Evolutionary conservation across 1,140 invertebrate genomes (phyloP), one percentile per base, ranked within the genome.

Genomic region (Drosophila ambigua): DNA sequence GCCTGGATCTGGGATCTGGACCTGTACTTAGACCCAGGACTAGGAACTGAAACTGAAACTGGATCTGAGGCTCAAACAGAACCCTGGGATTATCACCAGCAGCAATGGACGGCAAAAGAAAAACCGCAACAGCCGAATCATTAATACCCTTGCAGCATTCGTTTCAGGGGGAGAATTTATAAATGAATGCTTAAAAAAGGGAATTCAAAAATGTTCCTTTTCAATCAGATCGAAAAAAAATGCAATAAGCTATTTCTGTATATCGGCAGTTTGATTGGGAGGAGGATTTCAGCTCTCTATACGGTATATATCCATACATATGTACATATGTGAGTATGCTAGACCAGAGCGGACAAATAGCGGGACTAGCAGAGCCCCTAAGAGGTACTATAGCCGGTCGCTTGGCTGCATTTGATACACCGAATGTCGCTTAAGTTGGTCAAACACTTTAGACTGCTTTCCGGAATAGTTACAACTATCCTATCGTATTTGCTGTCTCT

Each of bases 71-170:
- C 46, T 9, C 23, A 43, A 23, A 24, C 41, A 28, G 52, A 45
- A 31, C 45, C 46, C 71, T 41, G 60, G 72, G 71, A 65, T 65
- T 74, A 74, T 28, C 67, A 62, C 54, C 68, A 51, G 69, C 59
- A 51, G 15, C 50, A 44, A 45, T 43, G 49, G 50, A 26, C 24
- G 45, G 35, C 24, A 23, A 52, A 26, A 16, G 6, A 46, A 57
- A 26, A 5, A 41, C 9, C 23, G 9, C 11, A 39, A 7, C 26
- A 52, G 59, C 13, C 59, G 49, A 52, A 62, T 53, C 44, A 44
- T 53, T 62, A 39, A 44, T 53, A 62, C 50, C 16, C 31, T 53
- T 39, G 43, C 24, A 24, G 24, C 9, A 39, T 51, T 62, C n/a
- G 4, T 31, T 50, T 9, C 9, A 28, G 50, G 35, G 31, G 49